Percentiles rank a stretch among this genome's conserved stretches.
Evolutionary conservation across 2,888 invertebrate genomes (phyloP).

Genomic region (Tyria jacobaeae): DNA sequence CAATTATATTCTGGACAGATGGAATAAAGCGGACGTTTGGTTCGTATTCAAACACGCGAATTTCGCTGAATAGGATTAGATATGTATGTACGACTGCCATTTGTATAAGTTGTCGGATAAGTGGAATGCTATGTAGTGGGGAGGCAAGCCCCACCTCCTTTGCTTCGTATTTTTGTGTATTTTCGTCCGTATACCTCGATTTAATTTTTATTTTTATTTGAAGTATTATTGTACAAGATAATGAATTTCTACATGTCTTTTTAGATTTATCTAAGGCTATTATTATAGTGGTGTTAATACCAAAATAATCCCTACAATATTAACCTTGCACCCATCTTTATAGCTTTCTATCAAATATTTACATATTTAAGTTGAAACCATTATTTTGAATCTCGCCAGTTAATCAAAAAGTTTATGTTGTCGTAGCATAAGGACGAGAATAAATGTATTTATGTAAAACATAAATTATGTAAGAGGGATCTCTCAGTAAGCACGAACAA

Average conservation of each 20-base stretch:
- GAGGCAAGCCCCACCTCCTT: slow-evolving; percentile 6
- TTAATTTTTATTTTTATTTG: slow-evolving; percentile 3
- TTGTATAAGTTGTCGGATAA: slow-evolving; percentile 36
- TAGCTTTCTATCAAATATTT: too few species aligned
- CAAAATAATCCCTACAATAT: too few species aligned
- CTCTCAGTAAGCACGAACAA: slow-evolving; percentile 7
- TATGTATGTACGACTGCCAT: slow-evolving; percentile 24
- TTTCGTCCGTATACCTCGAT: background rate
- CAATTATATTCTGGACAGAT: slow-evolving; percentile 24
- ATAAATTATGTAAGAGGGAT: slow-evolving; percentile 12
- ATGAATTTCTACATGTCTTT: background rate
- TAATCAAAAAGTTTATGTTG: background rate
- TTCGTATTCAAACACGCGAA: slow-evolving; percentile 25
- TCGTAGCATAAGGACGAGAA: slow-evolving; percentile 1
- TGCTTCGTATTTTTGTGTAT: slow-evolving; percentile 8
- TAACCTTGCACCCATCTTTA: too few species aligned
- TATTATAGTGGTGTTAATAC: too few species aligned
- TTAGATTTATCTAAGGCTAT: too few species aligned
- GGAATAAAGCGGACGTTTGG: slow-evolving; percentile 24
- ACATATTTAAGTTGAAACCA: background rate
- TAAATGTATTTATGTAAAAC: background rate
- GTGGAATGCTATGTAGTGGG: slow-evolving; percentile 40
- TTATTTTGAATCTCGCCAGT: background rate
- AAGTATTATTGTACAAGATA: background rate
- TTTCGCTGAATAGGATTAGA: slow-evolving; percentile 25